Evolutionary conservation across 2,113 vertebrate genomes (phyloP).

Genomic region (Pionites leucogaster): DNA sequence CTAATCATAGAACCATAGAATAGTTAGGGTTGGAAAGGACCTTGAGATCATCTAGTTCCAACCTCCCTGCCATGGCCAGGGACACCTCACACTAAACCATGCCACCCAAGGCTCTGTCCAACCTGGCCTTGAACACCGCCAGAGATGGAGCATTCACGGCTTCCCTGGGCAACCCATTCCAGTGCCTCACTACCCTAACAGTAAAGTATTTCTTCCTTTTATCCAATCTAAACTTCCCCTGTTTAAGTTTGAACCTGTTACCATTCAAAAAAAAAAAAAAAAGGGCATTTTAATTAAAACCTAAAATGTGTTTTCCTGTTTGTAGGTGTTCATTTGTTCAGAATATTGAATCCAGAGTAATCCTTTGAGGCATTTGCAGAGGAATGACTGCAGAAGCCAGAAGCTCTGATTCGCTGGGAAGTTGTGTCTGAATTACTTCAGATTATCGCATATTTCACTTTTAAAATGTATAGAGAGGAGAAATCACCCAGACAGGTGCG

Average conservation of each 20-base stretch:
- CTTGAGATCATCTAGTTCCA: too few relatives aligned
- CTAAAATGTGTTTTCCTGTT: neutral
- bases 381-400: slow-evolving; percentile 44
- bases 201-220: too few relatives aligned
- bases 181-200: too few relatives aligned
- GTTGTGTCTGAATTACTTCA: neutral
- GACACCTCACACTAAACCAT: too few relatives aligned
- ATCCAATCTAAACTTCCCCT: too few relatives aligned
- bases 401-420: slow-evolving; percentile 4
- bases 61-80: too few relatives aligned
- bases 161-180: too few relatives aligned
- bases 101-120: too few relatives aligned
- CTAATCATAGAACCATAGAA: neutral
- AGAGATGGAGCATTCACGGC: too few relatives aligned
- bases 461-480: neutral
- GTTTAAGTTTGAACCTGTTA: too few relatives aligned
- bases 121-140: too few relatives aligned
- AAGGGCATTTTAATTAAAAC: slow-evolving; percentile 49
- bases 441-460: slow-evolving; percentile 49
- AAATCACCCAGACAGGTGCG: neutral
- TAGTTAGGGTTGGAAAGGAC: too few relatives aligned
- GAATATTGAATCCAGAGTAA: slow-evolving; percentile 58
- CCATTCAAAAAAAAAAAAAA: neutral
- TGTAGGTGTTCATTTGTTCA: slow-evolving; percentile 26
- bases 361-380: slow-evolving; percentile 58